Base-by-base conservation (phyloP, 2,113 vertebrate genomes). In the Dicerorhinus sumatrensis region DNA sequence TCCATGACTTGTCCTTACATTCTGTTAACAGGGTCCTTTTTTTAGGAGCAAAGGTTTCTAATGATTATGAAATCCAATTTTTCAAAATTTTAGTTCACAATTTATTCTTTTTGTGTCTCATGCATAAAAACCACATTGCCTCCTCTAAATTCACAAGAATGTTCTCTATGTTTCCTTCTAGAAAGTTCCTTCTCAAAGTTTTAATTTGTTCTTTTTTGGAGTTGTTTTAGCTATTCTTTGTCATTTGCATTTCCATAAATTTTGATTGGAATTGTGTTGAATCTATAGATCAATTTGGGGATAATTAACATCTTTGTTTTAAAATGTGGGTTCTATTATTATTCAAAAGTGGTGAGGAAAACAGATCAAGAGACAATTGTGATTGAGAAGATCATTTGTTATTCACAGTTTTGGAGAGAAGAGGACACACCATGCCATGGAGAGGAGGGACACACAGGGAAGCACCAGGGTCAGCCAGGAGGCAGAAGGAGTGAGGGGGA, bases 351-450 rank as follows among this genome's bases (percentile, higher is more conserved):
- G 31, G 20, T 51, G 10, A 91, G 23, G 20, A 4, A 39, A 25
- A 10, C 1, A 4, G 23, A 27, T n/a, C 5, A 73, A 27, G 31
- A 56, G 13, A 10, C 6, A 4, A 29, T 7, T 10, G 16, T 2
- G 18, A 33, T 9, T 54, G 33, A 51, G 23, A 51, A 23, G 39
- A 6, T 4, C 36, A 20, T 3, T 39, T 29, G 10, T 42, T 16
- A 11, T 9, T 8, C 31, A 25, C 8, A 10, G 54, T 69, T 51
- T 2, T 29, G 17, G n/a, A n/a, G 27, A 6, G 12, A 62, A 25
- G 4, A 11, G 42, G 6, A 8, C 8, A 5, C 18, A 51, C 23
- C 5, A 2, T 2, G 6, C 10, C 82, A 36, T 1, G 1, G 20
- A 14, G 12, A 54, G n/a, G 13, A 5, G 4, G 31, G 25, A 5